These are phyloP conservation scores for Eupithecia insigniata DNA, from an alignment of 2,888 invertebrate genomes.

Conservation along the genomic window DNA sequence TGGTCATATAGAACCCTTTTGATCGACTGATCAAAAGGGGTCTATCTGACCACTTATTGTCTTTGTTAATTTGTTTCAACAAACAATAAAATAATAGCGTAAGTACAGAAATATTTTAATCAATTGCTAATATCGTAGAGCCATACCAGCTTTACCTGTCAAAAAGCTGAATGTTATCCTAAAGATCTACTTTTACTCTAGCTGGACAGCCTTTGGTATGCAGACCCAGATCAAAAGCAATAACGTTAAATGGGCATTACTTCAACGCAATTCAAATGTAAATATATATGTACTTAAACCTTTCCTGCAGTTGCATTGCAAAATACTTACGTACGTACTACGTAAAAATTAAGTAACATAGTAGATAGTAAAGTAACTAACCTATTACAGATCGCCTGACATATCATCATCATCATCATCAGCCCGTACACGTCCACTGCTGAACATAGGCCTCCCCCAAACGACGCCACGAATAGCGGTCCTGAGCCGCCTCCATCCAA, in stretches of 20 bases:
- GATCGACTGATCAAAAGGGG: no score
- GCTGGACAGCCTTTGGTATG: conserved; percentile 9
- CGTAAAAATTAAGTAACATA: neutral
- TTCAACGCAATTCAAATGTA: conserved; percentile 51
- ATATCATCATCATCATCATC: no score
- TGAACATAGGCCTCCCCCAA: no score
- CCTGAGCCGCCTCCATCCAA: no score
- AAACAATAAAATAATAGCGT: neutral
- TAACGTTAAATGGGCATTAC: conserved; percentile 39
- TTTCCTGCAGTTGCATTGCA: conserved; percentile 33
- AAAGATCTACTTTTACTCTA: conserved; percentile 8
- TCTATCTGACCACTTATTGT: neutral
- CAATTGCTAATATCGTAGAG: neutral
- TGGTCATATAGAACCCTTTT: no score
- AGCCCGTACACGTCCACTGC: no score
- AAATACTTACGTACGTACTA: neutral
- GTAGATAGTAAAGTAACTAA: no score
- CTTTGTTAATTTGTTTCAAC: neutral
- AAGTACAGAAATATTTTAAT: neutral
- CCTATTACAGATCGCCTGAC: no score
- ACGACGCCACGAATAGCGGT: no score
- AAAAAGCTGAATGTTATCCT: neutral
- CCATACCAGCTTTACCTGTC: neutral
- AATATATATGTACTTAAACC: conserved; percentile 39
- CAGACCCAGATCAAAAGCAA: conserved; percentile 21